Evolutionary conservation across 1,140 invertebrate species (phyloP).

Genomic region (Pseudachorutes palmiensis): DNA sequence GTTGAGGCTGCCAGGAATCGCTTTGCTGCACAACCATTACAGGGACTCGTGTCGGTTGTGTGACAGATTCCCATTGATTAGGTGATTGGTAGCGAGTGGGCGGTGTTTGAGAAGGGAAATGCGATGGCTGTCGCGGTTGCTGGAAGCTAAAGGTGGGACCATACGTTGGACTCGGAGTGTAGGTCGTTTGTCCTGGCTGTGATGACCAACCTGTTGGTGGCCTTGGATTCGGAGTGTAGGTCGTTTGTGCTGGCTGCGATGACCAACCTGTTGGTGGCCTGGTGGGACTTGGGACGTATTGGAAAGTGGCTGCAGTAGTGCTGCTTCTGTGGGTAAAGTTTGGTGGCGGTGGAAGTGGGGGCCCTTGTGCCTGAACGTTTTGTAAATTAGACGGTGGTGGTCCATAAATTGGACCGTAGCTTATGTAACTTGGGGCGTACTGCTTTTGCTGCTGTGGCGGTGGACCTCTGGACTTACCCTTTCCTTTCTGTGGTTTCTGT

Average conservation of each 20-base stretch:
- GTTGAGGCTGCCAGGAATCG: neutral
- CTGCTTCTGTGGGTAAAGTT: neutral
- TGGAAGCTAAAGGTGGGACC: neutral
- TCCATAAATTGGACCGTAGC: conserved; percentile 2
- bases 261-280: neutral
- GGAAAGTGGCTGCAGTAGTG: neutral
- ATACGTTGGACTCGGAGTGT: neutral
- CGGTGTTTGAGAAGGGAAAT: too few relatives aligned
- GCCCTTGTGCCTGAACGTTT: neutral
- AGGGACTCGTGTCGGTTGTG: neutral
- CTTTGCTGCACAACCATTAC: neutral
- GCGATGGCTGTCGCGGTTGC: too few relatives aligned
- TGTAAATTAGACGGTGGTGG: neutral
- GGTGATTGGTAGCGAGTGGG: too few relatives aligned
- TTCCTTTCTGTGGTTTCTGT: neutral
- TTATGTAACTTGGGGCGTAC: neutral
- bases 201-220: neutral
- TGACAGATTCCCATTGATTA: too few relatives aligned
- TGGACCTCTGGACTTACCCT: neutral
- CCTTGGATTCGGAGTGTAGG: neutral
- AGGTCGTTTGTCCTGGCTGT: neutral
- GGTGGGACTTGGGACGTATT: neutral
- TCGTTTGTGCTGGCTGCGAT: neutral
- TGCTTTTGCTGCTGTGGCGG: neutral
- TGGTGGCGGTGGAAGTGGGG: neutral